Percentiles rank a stretch among this genome's conserved stretches.
These are phyloP conservation scores for Bombus sibiricus DNA, from an alignment of 1,140 invertebrate genomes.

Conservation along the genomic window DNA sequence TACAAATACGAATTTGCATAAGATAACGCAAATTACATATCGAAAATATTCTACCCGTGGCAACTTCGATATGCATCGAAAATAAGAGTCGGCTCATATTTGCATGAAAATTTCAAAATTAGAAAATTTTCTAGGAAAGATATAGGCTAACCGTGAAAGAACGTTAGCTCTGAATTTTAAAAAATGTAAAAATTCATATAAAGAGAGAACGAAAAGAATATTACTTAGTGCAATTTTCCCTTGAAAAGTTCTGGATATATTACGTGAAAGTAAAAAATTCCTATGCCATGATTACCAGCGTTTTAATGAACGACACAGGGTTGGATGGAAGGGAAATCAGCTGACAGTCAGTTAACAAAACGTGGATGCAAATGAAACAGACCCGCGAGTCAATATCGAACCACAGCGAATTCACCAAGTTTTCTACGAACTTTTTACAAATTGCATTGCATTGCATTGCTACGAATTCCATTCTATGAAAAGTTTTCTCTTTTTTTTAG, in stretches of 20 bases:
- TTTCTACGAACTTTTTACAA: constrained; percentile 4
- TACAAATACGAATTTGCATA: neutral
- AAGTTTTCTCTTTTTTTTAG: neutral
- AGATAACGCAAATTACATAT: neutral
- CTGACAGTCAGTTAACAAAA: constrained; percentile 13
- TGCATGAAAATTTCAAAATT: constrained; percentile 7
- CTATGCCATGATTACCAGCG: neutral
- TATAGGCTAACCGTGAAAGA: neutral
- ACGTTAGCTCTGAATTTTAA: neutral
- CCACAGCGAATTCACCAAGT: neutral
- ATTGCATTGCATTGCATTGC: neutral
- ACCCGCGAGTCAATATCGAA: constrained; percentile 1
- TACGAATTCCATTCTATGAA: neutral
- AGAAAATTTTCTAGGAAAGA: neutral
- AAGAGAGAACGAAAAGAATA: neutral
- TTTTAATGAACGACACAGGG: neutral
- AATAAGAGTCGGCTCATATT: neutral
- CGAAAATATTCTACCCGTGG: neutral
- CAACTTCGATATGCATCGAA: constrained; percentile 6
- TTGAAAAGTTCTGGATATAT: neutral
- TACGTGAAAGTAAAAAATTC: neutral
- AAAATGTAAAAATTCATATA: neutral
- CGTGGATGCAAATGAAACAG: constrained; percentile 34
- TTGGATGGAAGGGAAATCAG: neutral
- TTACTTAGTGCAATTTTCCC: neutral